Conservation (phyloP, 2,888 invertebrate genomes). For the Drosophila tanythrix region DNA sequence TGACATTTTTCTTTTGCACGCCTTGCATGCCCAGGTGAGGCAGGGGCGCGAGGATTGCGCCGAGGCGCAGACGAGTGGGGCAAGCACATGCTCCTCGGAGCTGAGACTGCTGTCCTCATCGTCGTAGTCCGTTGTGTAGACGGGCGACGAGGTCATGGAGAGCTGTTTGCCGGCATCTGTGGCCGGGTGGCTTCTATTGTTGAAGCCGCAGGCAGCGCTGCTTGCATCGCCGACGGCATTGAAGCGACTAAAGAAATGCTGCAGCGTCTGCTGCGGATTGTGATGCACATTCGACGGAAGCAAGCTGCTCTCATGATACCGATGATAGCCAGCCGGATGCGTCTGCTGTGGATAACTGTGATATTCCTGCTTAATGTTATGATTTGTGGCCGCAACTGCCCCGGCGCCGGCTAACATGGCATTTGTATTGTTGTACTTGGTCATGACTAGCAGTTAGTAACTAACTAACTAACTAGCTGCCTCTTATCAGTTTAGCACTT, state of each 20-base stretch:
- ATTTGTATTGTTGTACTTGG: conserved; percentile 71
- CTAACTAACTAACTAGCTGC: conserved; percentile 5
- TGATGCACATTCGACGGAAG: conserved; percentile 48
- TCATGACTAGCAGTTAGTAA: conserved; percentile 49
- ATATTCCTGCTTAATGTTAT: conserved; percentile 71
- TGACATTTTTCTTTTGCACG: conserved; percentile 98
- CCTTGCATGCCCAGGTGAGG: conserved; percentile 98
- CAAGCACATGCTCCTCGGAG: conserved; percentile 84
- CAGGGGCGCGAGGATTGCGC: conserved; percentile 88
- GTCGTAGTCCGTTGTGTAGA: conserved; percentile 84
- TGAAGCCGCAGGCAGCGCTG: conserved; percentile 43
- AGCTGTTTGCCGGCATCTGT: conserved; percentile 63
- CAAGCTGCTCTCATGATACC: conserved; percentile 33
- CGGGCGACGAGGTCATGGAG: conserved; percentile 80
- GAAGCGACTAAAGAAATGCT: conserved; percentile 78
- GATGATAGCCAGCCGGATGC: conserved; percentile 30
- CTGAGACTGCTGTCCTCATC: conserved; percentile 85
- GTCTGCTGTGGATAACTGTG: conserved; percentile 53
- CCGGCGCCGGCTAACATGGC: conserved; percentile 39
- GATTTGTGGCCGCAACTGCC: conserved; percentile 12
- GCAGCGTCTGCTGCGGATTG: conserved; percentile 75
- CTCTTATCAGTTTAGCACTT: conserved; percentile 21
- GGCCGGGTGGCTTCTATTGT: conserved; percentile 47
- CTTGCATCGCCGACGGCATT: conserved; percentile 74
- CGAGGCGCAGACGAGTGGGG: conserved; percentile 85